Evolutionary conservation across 2,113 vertebrate genomes (phyloP).

Genomic region (Pseudois nayaur): DNA sequence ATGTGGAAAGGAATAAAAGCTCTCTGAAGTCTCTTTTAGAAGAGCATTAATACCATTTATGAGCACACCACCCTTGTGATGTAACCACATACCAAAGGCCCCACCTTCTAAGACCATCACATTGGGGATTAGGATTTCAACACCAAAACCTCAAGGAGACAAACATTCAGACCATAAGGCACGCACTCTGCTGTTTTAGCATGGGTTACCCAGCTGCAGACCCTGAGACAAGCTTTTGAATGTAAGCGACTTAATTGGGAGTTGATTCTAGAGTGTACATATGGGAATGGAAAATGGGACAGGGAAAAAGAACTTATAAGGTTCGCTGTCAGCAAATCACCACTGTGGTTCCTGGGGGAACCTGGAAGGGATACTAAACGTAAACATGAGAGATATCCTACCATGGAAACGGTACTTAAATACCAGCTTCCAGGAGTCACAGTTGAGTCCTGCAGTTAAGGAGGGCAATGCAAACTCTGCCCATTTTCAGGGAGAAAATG

Average conservation of each 20-base stretch:
- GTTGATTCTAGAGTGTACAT: too few species aligned
- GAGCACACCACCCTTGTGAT: rapidly evolving
- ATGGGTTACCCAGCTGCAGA: background rate
- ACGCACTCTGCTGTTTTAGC: background rate
- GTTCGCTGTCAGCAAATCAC: background rate
- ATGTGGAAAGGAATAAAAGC: background rate
- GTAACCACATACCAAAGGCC: background rate
- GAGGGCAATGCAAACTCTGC: background rate
- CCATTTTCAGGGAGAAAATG: background rate
- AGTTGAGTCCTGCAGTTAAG: background rate
- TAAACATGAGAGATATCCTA: background rate
- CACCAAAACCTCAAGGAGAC: background rate
- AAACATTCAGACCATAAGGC: too few species aligned
- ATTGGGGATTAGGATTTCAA: background rate
- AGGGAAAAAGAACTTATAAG: background rate
- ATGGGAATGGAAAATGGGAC: background rate
- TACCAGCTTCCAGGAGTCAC: rapidly evolving
- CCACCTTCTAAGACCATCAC: background rate
- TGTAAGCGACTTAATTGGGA: background rate
- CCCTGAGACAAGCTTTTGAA: background rate
- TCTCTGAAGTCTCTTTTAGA: background rate
- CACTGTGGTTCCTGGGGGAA: background rate
- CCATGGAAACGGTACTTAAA: background rate
- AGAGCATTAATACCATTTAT: background rate
- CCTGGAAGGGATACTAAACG: background rate